Conservation (phyloP, 2,797 vertebrate species). For the Parotocinclus haroldoi region DNA sequence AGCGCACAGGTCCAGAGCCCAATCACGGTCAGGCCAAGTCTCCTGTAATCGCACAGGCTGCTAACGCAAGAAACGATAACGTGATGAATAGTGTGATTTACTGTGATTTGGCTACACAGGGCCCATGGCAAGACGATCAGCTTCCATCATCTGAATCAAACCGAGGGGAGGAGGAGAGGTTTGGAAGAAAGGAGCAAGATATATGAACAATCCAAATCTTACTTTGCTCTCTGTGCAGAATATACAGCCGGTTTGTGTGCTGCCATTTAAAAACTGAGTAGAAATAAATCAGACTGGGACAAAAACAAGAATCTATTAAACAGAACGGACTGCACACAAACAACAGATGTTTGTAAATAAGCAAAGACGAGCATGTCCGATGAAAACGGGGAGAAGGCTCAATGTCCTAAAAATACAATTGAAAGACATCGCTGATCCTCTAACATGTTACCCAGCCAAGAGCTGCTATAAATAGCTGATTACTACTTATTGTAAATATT, state of each 20-base stretch:
- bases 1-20: conserved; percentile 2
- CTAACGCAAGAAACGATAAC: conserved; percentile 1
- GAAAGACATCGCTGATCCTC: too few species aligned
- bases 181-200: not conserved
- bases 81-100: not conserved
- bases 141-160: conserved; percentile 8
- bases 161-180: not conserved
- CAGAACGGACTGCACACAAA: too few species aligned
- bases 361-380: too few species aligned
- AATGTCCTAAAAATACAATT: too few species aligned
- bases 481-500: too few species aligned
- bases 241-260: not conserved
- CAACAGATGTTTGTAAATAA: too few species aligned
- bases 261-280: too few species aligned
- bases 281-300: too few species aligned
- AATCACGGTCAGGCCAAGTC: conserved; percentile 5
- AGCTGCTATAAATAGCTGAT: too few species aligned
- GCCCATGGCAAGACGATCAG: not conserved
- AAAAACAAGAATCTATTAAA: too few species aligned
- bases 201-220: conserved; percentile 5
- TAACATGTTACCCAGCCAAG: too few species aligned
- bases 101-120: not conserved
- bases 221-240: conserved; percentile 5
- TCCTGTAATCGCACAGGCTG: not conserved
- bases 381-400: too few species aligned